These are phyloP conservation scores for Hoplodrina ambigua DNA, from an alignment of 2,888 invertebrate genomes.

Conservation along the genomic window DNA sequence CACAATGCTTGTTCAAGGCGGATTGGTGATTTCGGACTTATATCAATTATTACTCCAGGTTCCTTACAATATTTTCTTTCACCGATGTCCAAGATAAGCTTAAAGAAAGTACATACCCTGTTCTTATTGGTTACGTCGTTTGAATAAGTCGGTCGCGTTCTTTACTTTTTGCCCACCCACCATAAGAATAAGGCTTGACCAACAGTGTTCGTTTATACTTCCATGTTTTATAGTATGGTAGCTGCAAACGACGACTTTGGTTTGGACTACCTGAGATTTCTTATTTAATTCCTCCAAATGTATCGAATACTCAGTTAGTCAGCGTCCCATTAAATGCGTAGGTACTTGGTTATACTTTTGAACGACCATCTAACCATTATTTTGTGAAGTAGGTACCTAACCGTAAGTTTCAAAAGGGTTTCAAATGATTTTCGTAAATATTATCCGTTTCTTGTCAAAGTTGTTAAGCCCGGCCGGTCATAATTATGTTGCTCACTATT, in stretches of 20 bases:
- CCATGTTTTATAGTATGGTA: neutral
- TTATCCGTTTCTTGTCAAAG: neutral
- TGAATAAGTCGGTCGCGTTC: neutral
- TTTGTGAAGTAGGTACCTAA: neutral
- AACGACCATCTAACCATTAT: neutral
- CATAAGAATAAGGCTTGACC: neutral
- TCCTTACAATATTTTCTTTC: no score
- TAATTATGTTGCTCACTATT: neutral
- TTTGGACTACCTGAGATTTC: no score
- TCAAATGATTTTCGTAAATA: no score
- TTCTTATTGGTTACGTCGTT: neutral
- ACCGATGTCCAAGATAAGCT: no score
- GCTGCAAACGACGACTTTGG: neutral
- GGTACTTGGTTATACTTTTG: no score
- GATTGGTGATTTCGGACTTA: no score
- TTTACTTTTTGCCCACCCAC: neutral
- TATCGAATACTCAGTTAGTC: neutral
- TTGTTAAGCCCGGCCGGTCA: neutral
- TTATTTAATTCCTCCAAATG: no score
- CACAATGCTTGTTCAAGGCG: no score
- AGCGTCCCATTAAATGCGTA: neutral
- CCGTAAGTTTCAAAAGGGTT: neutral
- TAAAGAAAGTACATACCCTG: neutral
- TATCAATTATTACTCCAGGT: no score
- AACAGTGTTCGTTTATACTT: neutral